These are phyloP conservation scores for Melopsittacus undulatus DNA, from an alignment of 2,797 vertebrate genomes.

Conservation along the genomic window DNA sequence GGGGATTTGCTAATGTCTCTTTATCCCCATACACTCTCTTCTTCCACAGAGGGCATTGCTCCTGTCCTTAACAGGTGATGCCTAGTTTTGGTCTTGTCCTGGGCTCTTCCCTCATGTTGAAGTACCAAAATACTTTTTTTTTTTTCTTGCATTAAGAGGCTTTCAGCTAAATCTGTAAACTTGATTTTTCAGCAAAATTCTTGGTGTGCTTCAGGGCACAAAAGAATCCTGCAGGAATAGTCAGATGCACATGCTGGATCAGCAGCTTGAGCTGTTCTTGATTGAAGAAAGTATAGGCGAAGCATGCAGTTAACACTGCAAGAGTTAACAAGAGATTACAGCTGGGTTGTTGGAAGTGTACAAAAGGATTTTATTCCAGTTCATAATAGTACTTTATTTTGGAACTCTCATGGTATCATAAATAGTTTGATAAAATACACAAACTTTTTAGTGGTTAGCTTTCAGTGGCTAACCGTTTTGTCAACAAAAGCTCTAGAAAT, in stretches of 20 bases:
- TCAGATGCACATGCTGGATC: background rate
- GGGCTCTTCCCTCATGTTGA: background rate
- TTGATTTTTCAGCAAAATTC: no score
- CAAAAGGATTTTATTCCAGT: background rate
- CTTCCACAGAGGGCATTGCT: background rate
- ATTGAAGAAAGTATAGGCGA: background rate
- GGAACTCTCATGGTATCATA: background rate
- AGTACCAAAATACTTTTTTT: background rate
- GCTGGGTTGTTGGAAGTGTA: background rate
- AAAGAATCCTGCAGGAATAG: background rate
- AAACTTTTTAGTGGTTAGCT: background rate
- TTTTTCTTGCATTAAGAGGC: no score
- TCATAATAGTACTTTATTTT: background rate
- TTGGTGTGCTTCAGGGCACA: background rate
- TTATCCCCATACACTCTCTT: background rate
- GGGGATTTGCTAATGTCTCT: background rate
- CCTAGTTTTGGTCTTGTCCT: background rate
- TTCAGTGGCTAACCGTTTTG: background rate
- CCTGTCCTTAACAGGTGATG: background rate
- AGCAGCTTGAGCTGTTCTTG: background rate
- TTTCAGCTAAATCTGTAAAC: no score
- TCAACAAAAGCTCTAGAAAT: slow-evolving; percentile 16
- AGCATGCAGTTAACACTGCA: background rate
- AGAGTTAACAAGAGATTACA: background rate
- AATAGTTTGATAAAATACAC: background rate